These are phyloP conservation scores for Rotaria socialis DNA, from an alignment of 2,888 invertebrate species.

Conservation along the genomic window DNA sequence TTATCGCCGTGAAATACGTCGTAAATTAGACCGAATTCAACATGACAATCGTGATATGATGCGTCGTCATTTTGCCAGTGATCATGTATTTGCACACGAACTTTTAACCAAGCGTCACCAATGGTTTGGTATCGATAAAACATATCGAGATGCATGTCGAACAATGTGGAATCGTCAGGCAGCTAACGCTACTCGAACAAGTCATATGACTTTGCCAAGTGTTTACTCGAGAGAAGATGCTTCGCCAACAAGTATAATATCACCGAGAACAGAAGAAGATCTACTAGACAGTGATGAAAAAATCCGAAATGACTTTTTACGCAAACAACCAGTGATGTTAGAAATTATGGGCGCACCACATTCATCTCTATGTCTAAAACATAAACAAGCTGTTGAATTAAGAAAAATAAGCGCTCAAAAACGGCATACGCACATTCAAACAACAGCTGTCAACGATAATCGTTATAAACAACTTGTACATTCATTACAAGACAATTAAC, in stretches of 20 bases:
- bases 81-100: neutral
- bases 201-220: neutral
- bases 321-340: neutral
- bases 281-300: neutral
- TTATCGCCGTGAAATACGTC: neutral
- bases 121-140: neutral
- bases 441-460: neutral
- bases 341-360: slow-evolving; percentile 20
- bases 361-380: neutral
- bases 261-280: no score
- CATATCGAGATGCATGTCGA: slow-evolving; percentile 29
- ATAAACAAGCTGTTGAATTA: neutral
- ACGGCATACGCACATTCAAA: neutral
- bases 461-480: neutral
- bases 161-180: neutral
- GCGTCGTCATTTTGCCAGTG: neutral
- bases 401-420: slow-evolving; percentile 11
- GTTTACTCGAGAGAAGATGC: no score
- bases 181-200: neutral
- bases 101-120: slow-evolving; percentile 1
- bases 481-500: neutral
- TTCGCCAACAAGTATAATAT: neutral
- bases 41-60: neutral
- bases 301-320: neutral
- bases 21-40: neutral